Percentiles rank a stretch among this genome's conserved stretches.
phyloP scores from a whole-genome alignment of 1,140 invertebrate genomes.

The Hesperophylax magnus region DNA sequence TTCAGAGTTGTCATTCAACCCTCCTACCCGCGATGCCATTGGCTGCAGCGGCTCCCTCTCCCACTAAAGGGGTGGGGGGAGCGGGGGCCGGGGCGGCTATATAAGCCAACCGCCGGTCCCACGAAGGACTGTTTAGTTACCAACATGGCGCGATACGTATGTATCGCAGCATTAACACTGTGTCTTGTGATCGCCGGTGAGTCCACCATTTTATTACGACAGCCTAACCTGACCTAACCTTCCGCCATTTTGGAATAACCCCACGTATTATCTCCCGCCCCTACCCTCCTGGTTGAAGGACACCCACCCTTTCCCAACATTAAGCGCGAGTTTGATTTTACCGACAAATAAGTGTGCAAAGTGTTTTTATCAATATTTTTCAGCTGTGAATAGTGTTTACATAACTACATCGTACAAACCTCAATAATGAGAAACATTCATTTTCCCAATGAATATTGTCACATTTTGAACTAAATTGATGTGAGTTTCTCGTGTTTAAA shows the following conservation, averaged over 20 bases:
- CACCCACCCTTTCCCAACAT: neutral
- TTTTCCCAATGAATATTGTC: too few species aligned
- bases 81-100: slow-evolving; percentile 71
- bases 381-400: slow-evolving; percentile 28
- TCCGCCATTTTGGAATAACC: slow-evolving; percentile 30
- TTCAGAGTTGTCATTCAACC: neutral
- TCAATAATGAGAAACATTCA: too few species aligned
- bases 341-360: slow-evolving; percentile 8
- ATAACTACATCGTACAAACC: too few species aligned
- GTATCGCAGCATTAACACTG: slow-evolving; percentile 70
- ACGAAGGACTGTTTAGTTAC: slow-evolving; percentile 72
- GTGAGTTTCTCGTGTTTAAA: too few species aligned
- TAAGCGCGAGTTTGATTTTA: neutral
- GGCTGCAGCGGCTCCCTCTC: neutral
- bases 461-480: too few species aligned
- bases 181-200: slow-evolving; percentile 71
- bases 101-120: slow-evolving; percentile 67
- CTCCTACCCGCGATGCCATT: neutral
- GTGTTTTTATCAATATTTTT: slow-evolving; percentile 32
- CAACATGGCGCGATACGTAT: slow-evolving; percentile 73
- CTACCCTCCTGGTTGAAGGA: neutral
- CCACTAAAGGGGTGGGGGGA: slow-evolving; percentile 60
- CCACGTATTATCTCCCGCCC: slow-evolving; percentile 8
- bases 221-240: slow-evolving; percentile 5
- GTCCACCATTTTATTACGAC: slow-evolving; percentile 65